Percentiles rank a stretch among this genome's conserved stretches.
These are phyloP conservation scores for Drosophila neocordata DNA, from an alignment of 1,140 invertebrate species.

Conservation along the genomic window DNA sequence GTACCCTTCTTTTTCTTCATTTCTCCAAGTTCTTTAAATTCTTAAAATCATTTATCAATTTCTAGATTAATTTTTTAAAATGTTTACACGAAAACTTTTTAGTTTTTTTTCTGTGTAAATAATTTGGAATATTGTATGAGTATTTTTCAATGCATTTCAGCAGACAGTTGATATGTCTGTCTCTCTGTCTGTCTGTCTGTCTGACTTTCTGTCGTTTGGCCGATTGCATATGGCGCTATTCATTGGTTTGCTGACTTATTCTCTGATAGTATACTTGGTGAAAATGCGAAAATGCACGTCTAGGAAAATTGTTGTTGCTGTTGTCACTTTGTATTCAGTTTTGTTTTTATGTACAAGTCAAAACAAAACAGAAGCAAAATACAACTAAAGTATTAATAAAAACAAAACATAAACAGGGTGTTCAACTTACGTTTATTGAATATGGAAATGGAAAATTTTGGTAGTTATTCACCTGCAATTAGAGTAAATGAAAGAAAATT, in stretches of 20 bases:
- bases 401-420: constrained; percentile 3
- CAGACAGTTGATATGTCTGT: constrained; percentile 46
- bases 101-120: background rate
- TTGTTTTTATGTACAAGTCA: constrained; percentile 7
- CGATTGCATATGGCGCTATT: constrained; percentile 56
- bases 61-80: background rate
- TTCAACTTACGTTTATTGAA: constrained; percentile 31
- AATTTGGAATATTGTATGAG: constrained; percentile 37
- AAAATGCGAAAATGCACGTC: constrained; percentile 73
- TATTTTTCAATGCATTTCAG: constrained; percentile 48
- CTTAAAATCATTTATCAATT: too few relatives aligned
- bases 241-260: constrained; percentile 28
- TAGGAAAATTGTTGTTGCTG: constrained; percentile 38
- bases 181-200: constrained; percentile 32
- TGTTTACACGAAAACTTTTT: background rate
- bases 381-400: background rate
- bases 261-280: constrained; percentile 52
- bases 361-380: constrained; percentile 27
- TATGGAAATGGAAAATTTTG: background rate
- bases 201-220: constrained; percentile 37
- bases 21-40: too few relatives aligned
- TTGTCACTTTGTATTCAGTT: constrained; percentile 9
- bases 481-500: constrained; percentile 20
- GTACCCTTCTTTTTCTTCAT: too few relatives aligned
- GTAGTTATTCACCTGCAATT: constrained; percentile 42